Evolutionary conservation across 2,113 vertebrate species (phyloP), one percentile per base, ranked within the genome.

Genomic region (Haliaeetus leucogaster): DNA sequence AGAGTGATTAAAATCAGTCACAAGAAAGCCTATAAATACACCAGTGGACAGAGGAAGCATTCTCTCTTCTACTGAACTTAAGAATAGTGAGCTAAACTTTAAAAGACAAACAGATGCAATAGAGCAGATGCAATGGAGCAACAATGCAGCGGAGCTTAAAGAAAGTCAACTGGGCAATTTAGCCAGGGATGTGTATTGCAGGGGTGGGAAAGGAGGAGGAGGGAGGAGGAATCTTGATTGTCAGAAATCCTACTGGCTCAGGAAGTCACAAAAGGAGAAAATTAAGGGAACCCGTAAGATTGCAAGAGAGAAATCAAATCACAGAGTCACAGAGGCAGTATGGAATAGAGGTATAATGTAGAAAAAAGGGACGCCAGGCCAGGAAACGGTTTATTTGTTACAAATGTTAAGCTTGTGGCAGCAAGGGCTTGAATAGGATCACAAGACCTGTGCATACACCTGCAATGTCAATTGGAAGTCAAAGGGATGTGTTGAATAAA

Each of bases 1-100:
- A 73, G 53, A 84, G 25, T 3, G 52, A 95, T 72, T 91, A 90
- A 89, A 95, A 84, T 95, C 65, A 92, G 89, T 94, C 93, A 86
- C 80, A 48, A 92, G 91, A 85, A 93, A 78, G 80, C 67, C 82
- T 81, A 86, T 71, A 95, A 94, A 95, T 82, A 94, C 20, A 42
- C 13, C 40, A 34, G 6, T 16, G 82, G 82, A n/a, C 1, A 36
- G 52, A 79, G 59, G 43, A 77, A 79, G 89, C 76, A 23, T 52
- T 32, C 48, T 74, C 74, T 90, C 70, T 29, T 76, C 63, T 48
- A 45, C 67, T 79, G 32, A 92, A 89, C 66, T 95, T 78, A 59
- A 91, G 95, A 91, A 84, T 32, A 93, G 85, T 55, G 42, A 52
- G 71, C 40, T 83, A 73, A 92, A 86, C 71, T 90, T 82, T 40